Evolutionary conservation across 2,888 invertebrate species (phyloP), one percentile per base, ranked within the genome.

Genomic region (Parnassius orleans): DNA sequence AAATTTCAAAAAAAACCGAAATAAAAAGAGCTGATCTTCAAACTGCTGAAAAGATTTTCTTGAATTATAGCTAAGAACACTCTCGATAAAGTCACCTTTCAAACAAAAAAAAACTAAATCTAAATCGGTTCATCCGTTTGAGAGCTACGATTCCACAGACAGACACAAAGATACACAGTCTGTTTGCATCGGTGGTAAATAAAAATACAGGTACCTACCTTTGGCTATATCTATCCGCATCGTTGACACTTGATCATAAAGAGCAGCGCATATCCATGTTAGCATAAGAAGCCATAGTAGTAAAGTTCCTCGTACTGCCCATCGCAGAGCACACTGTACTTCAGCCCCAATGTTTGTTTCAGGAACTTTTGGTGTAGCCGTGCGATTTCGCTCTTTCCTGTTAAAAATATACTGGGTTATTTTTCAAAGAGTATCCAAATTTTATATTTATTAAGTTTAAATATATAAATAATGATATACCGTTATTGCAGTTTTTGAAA

Each of bases 201-300:
- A 33, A 33, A 33, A 33, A 33, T 33, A 33, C 33, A 33, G 33
- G 33, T 33, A 33, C 33, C 88, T 33, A 33, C 33, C 88, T 78
- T 81, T 84, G 61, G 70, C 73, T 48, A 91, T 76, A 67, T 87
- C 84, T 51, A 80, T 69, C 42, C 77, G 72, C 84, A 91, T 88
- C 1, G 79, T 78, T 5, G 89, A 80, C 3, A 91, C 81, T 69
- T 90, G 90, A 68, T 90, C 90, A 68, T 90, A 90, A 12, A 92
- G 78, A 0, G 90, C 81, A 1, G 90, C 91, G 77, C 91, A 90
- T 59, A 90, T 84, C 90, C 91, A 92, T 0, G 92, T 92, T 2
- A 92, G 78, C 83, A 91, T 87, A 7, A 92, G 71, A 15, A 92
- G 76, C 92, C 92, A 92, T 2, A 90, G 72, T 2, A 92, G 64